phyloP scores from a whole-genome alignment of 2,888 invertebrate species.

The Macropis europaea region DNA sequence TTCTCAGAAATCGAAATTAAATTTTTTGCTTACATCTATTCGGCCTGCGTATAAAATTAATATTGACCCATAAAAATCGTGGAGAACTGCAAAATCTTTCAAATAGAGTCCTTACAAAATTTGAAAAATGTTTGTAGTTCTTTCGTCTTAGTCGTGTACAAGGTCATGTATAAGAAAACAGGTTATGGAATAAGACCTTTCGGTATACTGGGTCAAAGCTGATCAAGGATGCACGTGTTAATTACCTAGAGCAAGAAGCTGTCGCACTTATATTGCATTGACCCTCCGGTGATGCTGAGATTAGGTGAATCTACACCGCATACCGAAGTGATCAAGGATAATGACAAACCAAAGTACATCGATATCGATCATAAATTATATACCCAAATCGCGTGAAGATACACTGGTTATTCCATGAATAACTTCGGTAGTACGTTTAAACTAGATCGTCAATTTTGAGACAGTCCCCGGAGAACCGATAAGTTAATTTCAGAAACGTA shows the following conservation, averaged over 20 bases:
- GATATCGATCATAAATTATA: constrained; percentile 29
- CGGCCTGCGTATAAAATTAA: constrained; percentile 36
- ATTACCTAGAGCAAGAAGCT: constrained; percentile 21
- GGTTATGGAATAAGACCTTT: neutral
- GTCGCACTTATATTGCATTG: neutral
- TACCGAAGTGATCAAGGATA: constrained; percentile 23
- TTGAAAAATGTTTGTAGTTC: too few species aligned
- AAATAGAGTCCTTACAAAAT: too few species aligned
- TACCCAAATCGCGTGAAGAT: neutral
- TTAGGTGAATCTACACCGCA: constrained; percentile 23
- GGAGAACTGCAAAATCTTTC: neutral
- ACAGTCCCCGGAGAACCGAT: neutral
- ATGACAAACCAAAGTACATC: constrained; percentile 37
- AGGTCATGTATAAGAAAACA: neutral
- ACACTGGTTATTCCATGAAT: neutral
- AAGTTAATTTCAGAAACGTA: too few species aligned
- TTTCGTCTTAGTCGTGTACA: too few species aligned
- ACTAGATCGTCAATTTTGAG: neutral
- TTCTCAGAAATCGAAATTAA: constrained; percentile 45
- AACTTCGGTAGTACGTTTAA: neutral
- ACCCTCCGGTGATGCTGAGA: neutral
- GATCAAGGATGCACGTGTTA: constrained; percentile 36
- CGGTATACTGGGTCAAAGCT: constrained; percentile 10
- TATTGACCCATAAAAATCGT: neutral
- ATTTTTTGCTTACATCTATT: constrained; percentile 68